Conservation (phyloP, 2,888 invertebrate species). For the Piscicola geometra region DNA sequence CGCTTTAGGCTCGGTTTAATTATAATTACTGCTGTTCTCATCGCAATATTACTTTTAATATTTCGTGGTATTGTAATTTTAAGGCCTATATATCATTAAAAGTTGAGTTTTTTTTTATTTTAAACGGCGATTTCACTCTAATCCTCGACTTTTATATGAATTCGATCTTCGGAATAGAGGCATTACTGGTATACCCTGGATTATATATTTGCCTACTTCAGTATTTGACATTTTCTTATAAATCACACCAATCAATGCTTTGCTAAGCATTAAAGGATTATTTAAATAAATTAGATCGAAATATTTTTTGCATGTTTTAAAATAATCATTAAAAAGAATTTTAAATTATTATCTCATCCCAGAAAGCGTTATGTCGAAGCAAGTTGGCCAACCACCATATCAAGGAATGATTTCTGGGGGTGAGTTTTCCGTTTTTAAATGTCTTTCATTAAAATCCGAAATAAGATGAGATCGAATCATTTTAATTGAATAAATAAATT, state of each 20-base stretch:
- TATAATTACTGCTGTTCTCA: conserved; percentile 27
- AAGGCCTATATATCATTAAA: neutral
- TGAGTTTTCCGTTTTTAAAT: neutral
- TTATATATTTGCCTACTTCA: neutral
- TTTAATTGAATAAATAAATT: no score
- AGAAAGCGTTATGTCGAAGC: conserved; percentile 18
- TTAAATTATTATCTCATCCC: neutral
- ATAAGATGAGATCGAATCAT: no score
- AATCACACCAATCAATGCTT: no score
- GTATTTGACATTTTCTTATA: neutral
- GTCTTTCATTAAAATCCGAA: no score
- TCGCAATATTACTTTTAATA: conserved; percentile 27
- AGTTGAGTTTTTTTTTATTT: neutral
- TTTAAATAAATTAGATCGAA: neutral
- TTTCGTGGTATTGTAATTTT: conserved; percentile 7
- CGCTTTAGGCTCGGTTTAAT: conserved; percentile 30
- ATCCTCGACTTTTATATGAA: conserved; percentile 31
- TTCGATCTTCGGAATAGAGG: conserved; percentile 21
- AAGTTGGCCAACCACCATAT: neutral
- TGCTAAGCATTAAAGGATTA: no score
- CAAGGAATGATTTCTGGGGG: conserved; percentile 13
- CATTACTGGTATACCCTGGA: conserved; percentile 15
- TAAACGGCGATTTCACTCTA: conserved; percentile 11
- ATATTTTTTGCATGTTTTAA: neutral
- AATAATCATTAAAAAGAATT: neutral